A percentile compares a stretch with the other conserved stretches of the same genome.
Evolutionary conservation across 2,888 invertebrate genomes (phyloP).

Genomic region (Leucophora obtusa): DNA sequence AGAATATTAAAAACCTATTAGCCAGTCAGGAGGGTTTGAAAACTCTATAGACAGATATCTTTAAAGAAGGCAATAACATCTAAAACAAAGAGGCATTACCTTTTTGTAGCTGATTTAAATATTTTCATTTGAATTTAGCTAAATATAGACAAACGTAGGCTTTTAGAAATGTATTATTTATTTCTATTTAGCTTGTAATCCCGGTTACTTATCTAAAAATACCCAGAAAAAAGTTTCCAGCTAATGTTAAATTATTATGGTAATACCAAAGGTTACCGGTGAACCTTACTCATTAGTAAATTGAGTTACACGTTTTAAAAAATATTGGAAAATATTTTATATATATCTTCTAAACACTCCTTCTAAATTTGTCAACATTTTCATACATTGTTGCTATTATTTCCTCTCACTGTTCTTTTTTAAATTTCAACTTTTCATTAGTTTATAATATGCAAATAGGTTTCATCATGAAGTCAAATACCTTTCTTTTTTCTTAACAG

Average conservation of each 20-base stretch:
- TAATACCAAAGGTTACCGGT: no score
- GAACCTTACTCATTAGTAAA: no score
- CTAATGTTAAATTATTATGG: no score
- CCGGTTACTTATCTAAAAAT: no score
- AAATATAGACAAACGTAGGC: no score
- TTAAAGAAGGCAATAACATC: not conserved
- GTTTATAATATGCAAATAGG: not conserved
- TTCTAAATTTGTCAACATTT: not conserved
- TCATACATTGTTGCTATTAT: not conserved
- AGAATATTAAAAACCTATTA: conserved; percentile 3
- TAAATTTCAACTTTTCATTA: not conserved
- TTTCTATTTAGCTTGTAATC: no score
- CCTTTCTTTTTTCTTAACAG: not conserved
- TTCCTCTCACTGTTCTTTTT: not conserved
- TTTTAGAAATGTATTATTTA: no score
- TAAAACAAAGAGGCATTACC: not conserved
- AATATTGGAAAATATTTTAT: no score
- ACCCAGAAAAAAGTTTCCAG: no score
- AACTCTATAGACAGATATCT: not conserved
- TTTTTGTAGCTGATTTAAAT: not conserved
- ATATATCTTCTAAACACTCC: not conserved
- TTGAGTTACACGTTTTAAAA: no score
- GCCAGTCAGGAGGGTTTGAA: not conserved
- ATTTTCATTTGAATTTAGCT: no score
- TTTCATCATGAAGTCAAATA: not conserved